phyloP scores from a whole-genome alignment of 2,888 invertebrate species.

The Heliconius charithonia region DNA sequence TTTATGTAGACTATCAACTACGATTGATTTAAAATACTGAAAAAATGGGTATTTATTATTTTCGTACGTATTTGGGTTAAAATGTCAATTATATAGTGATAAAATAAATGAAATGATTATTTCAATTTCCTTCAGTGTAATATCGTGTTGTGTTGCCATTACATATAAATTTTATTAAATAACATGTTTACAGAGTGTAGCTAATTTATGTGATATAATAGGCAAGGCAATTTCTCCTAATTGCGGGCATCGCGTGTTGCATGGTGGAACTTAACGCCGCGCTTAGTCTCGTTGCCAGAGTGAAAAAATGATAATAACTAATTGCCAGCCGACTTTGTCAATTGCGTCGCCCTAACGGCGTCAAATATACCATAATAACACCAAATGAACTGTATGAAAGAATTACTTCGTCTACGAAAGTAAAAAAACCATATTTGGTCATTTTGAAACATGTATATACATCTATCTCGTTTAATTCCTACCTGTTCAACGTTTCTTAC shows the following conservation, averaged over 20 bases:
- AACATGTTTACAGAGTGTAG: too few relatives aligned
- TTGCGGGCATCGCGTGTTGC: too few relatives aligned
- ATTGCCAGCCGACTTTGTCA: not conserved
- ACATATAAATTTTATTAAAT: too few relatives aligned
- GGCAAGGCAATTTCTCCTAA: too few relatives aligned
- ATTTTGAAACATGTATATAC: constrained; percentile 3
- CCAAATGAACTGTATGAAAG: not conserved
- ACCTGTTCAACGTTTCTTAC: constrained; percentile 62
- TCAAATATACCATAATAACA: not conserved
- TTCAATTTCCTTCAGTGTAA: not conserved
- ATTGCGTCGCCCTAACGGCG: not conserved
- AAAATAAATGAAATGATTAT: not conserved
- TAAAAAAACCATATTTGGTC: not conserved
- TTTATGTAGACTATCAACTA: not conserved
- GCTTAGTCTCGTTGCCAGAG: too few relatives aligned
- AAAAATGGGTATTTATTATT: not conserved
- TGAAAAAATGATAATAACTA: too few relatives aligned
- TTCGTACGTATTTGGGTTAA: not conserved
- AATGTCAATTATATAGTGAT: constrained; percentile 1
- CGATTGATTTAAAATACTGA: not conserved
- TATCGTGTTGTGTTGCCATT: not conserved
- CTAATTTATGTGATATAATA: too few relatives aligned
- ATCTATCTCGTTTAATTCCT: constrained; percentile 51
- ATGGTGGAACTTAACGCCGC: too few relatives aligned
- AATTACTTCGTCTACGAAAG: not conserved